phyloP scores from a whole-genome alignment of 1,140 invertebrate species.

The Aradophagus sp. region DNA sequence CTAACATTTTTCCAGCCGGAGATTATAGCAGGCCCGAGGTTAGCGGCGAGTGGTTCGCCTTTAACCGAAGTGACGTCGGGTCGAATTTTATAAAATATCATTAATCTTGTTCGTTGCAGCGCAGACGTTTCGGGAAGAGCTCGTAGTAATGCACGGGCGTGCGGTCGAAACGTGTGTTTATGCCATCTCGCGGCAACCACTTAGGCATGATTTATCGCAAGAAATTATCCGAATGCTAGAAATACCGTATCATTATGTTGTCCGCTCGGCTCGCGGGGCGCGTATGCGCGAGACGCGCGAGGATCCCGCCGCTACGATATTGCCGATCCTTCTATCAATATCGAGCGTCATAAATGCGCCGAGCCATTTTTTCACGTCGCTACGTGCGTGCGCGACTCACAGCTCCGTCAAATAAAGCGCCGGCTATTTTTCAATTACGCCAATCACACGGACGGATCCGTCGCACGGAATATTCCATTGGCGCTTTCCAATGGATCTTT shows the following conservation, averaged over 20 bases:
- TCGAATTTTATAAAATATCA: constrained; percentile 69
- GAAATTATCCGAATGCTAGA: constrained; percentile 75
- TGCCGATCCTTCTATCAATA: constrained; percentile 55
- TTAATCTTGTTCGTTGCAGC: constrained; percentile 59
- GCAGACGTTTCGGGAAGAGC: constrained; percentile 50
- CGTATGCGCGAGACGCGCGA: constrained; percentile 53
- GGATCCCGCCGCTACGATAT: constrained; percentile 47
- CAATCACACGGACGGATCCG: too few species aligned
- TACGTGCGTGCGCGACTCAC: too few species aligned
- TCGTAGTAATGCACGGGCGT: constrained; percentile 58
- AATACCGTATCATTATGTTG: constrained; percentile 73
- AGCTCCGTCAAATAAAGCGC: constrained; percentile 23
- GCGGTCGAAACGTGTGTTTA: constrained; percentile 70
- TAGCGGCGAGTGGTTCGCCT: constrained; percentile 32
- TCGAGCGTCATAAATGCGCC: constrained; percentile 37
- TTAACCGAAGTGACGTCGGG: constrained; percentile 48
- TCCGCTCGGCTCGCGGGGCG: constrained; percentile 56
- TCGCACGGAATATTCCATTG: too few species aligned
- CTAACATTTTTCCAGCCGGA: constrained; percentile 16
- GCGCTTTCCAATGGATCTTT: too few species aligned
- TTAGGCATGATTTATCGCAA: constrained; percentile 73
- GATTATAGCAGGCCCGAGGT: constrained; percentile 30
- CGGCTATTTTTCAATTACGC: too few species aligned
- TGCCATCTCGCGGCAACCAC: constrained; percentile 69
- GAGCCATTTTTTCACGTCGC: too few species aligned